phyloP scores from a whole-genome alignment of 1,140 invertebrate species.

The Apis florea region DNA sequence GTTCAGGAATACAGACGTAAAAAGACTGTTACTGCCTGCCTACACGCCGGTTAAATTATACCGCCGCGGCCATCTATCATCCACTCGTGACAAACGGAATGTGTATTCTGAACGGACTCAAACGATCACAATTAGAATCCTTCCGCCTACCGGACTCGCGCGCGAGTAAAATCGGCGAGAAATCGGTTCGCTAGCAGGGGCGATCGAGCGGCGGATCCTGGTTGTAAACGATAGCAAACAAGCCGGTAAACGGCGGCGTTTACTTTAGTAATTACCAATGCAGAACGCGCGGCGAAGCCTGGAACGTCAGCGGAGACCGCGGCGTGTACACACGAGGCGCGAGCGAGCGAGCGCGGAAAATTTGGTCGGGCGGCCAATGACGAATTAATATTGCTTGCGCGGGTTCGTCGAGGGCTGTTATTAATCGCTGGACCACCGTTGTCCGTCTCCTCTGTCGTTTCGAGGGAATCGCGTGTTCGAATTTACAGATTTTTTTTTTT shows the following conservation, averaged over 20 bases:
- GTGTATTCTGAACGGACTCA: background rate
- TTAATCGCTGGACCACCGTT: conserved; percentile 39
- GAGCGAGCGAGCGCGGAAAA: conserved; percentile 41
- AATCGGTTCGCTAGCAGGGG: conserved; percentile 21
- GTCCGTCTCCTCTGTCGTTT: conserved; percentile 20
- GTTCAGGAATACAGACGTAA: background rate
- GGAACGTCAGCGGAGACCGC: conserved; percentile 55
- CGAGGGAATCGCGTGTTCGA: background rate
- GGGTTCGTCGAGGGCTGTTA: conserved; percentile 41
- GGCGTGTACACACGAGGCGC: conserved; percentile 19
- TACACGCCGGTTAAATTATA: no score
- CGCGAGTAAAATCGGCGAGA: conserved; percentile 29
- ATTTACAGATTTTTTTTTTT: background rate
- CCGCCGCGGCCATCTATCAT: background rate
- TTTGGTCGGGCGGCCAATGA: conserved; percentile 49
- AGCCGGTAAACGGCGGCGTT: conserved; percentile 37
- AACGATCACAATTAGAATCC: background rate
- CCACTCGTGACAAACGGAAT: background rate
- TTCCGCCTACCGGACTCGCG: no score
- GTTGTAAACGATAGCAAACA: conserved; percentile 58
- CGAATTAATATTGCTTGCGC: conserved; percentile 65
- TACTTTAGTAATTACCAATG: conserved; percentile 65
- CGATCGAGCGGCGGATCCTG: conserved; percentile 47
- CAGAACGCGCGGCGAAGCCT: conserved; percentile 51
- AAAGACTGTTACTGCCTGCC: background rate